These are phyloP conservation scores for Bombus ignitus DNA, from an alignment of 1,140 invertebrate species.

Conservation along the genomic window DNA sequence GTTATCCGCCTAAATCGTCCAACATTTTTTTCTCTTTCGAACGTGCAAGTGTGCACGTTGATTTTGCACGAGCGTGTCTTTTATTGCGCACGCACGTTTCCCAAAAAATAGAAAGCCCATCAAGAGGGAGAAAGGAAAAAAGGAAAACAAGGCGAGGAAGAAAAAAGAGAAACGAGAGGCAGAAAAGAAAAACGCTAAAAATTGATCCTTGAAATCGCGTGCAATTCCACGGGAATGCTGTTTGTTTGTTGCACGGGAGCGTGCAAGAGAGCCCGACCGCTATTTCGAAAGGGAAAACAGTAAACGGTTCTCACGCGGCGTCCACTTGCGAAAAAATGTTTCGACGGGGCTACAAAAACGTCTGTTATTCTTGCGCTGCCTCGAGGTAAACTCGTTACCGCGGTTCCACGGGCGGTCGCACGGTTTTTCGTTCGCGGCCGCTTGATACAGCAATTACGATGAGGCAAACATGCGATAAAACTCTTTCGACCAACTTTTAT, in stretches of 20 bases:
- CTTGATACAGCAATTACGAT: constrained; percentile 57
- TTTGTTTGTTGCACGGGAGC: constrained; percentile 21
- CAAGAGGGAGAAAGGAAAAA: neutral
- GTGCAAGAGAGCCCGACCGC: too few species aligned
- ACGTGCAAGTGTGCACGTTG: neutral
- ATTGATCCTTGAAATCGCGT: constrained; percentile 30
- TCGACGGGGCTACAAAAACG: constrained; percentile 26
- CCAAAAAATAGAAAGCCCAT: neutral
- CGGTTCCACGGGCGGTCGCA: neutral
- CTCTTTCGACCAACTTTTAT: constrained; percentile 45
- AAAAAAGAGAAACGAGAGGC: neutral
- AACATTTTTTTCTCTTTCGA: neutral
- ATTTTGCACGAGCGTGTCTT: neutral
- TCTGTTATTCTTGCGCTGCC: constrained; percentile 38
- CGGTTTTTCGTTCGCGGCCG: neutral
- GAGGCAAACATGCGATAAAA: constrained; percentile 57
- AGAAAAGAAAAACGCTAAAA: constrained; percentile 1
- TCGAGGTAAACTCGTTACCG: constrained; percentile 51
- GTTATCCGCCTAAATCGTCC: neutral
- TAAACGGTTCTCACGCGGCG: constrained; percentile 25
- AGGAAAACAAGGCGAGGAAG: too few species aligned
- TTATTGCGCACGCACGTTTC: neutral
- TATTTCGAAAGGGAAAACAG: constrained; percentile 27
- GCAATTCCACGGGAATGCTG: neutral
- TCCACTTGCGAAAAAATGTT: constrained; percentile 30